Base-by-base conservation (phyloP, 2,797 vertebrate genomes). In the Pseudochromis fuscus region DNA sequence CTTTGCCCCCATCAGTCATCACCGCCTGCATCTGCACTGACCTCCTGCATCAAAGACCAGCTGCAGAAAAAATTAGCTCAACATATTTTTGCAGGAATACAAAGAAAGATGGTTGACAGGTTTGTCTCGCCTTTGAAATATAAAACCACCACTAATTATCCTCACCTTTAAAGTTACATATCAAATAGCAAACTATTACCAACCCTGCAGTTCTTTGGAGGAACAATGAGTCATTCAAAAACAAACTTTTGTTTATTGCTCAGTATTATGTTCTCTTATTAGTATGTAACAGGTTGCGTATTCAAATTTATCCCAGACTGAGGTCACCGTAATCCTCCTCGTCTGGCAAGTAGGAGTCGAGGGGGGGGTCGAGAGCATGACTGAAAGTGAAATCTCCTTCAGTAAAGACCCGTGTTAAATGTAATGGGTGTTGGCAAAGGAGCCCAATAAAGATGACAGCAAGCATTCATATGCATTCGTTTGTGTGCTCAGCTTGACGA, bases 401-500 rank as follows among this genome's bases (percentile, higher is more conserved):
- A 71, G 77, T 88, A 77, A 90, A 85, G 81, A 89, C 42, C 74
- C 9, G 69, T 88, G 88, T 87, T 89, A 88, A 91, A 92, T 86
- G 75, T 91, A 89, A 90, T 91, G 86, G 85, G 65, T 91, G 86
- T 85, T 88, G 80, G 90, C 78, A 91, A 86, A 83, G 86, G 82
- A 78, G 81, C 78, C 87, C 85, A 89, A 91, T 92, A 93, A 92
- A 93, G 89, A 91, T 89, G 92, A 91, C 88, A 86, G 89, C 83
- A 92, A 84, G 88, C 93, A 93, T 93, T 94, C 89, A 94, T 94
- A 94, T 94, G 93, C 92, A 86, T 92, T 87, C 24, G 85, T 91
- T 88, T 94, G 94, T 94, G 92, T 94, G 91, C 93, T 93, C 94
- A 93, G 93, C 92, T 94, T 94, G 92, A 93, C 88, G 27, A 93